A percentile compares a stretch with the other conserved stretches of the same genome.
These are phyloP conservation scores for Dolichallabes microphthalmus DNA, from an alignment of 2,113 vertebrate species.

Conservation along the genomic window DNA sequence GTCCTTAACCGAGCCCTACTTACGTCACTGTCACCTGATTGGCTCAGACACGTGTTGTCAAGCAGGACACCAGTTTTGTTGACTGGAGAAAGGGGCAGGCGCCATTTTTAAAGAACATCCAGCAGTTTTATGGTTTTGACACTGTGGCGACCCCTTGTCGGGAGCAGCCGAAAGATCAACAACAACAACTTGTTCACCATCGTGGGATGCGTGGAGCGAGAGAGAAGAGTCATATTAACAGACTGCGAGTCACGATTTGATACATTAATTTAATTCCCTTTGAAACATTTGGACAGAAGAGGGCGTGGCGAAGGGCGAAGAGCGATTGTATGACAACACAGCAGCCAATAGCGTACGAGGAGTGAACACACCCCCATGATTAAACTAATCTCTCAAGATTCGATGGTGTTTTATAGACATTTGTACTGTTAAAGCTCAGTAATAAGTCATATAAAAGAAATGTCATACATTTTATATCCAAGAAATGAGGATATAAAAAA, in stretches of 20 bases:
- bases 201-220: not conserved
- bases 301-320: not conserved
- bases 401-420: too few species aligned
- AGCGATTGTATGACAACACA: not conserved
- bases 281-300: not conserved
- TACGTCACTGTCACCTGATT: not conserved
- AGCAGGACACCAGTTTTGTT: slow-evolving; percentile 5
- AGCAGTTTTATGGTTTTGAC: not conserved
- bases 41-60: slow-evolving; percentile 25
- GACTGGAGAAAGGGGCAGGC: not conserved
- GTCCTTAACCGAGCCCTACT: not conserved
- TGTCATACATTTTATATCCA: too few species aligned
- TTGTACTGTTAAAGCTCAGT: too few species aligned
- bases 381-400: not conserved
- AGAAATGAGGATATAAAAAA: too few species aligned
- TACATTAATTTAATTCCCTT: not conserved
- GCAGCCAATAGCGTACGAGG: not conserved
- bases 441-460: too few species aligned
- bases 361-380: not conserved
- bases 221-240: not conserved
- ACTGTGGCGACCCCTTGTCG: too few species aligned
- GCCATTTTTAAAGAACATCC: slow-evolving; percentile 10
- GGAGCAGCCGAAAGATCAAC: too few species aligned
- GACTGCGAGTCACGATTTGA: not conserved
- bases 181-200: not conserved